A percentile compares a stretch with the other conserved stretches of the same genome.
Conservation (phyloP, 2,113 vertebrate species). For the Rhineura floridana region DNA sequence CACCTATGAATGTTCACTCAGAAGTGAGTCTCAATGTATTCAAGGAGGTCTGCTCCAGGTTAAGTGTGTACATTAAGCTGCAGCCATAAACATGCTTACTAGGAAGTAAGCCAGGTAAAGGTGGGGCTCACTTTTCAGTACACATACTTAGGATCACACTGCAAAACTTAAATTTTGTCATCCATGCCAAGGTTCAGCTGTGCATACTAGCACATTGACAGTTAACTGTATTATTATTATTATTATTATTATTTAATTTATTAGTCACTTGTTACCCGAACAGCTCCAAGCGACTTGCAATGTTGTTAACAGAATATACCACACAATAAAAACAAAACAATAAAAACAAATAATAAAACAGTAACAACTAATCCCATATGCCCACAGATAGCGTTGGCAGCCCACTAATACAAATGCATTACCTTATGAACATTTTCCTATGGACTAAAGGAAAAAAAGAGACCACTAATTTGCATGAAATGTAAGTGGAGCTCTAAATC, state of each 20-base stretch:
- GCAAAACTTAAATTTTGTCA: background rate
- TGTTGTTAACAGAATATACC: no score
- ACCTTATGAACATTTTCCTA: background rate
- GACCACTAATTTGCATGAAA: background rate
- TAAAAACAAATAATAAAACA: no score
- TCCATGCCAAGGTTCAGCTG: background rate
- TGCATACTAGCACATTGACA: background rate
- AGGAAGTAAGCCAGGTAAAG: background rate
- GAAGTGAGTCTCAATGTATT: background rate
- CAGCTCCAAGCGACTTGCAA: no score
- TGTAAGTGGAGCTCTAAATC: background rate
- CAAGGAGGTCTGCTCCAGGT: background rate
- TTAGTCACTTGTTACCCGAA: no score
- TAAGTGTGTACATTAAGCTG: background rate
- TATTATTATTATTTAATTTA: no score
- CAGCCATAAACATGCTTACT: background rate
- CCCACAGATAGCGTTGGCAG: no score
- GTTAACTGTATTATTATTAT: background rate
- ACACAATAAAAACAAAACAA: no score
- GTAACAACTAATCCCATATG: no score
- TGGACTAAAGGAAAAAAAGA: background rate
- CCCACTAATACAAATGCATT: no score
- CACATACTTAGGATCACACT: background rate
- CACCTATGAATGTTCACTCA: background rate
- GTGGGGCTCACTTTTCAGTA: background rate